Evolutionary conservation across 2,888 invertebrate genomes (phyloP).

Genomic region (Dorcus parallelipipedus): DNA sequence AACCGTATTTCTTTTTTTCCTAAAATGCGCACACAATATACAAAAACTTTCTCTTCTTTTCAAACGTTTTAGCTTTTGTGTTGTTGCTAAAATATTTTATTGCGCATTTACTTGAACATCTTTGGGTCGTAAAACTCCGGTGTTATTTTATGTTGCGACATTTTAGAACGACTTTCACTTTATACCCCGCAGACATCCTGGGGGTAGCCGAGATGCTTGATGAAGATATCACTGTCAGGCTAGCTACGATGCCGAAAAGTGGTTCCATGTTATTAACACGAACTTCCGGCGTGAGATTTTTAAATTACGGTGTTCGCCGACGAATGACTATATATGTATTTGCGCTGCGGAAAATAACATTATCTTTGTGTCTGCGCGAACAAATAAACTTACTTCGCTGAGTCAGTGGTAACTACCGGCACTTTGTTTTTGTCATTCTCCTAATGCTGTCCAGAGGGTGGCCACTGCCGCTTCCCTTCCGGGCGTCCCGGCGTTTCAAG

Average conservation of each 20-base stretch:
- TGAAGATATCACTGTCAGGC: slow-evolving; percentile 22
- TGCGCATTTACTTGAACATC: slow-evolving; percentile 3
- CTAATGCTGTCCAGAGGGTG: slow-evolving; percentile 19
- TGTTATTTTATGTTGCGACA: slow-evolving; percentile 2
- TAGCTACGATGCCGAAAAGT: slow-evolving; percentile 1
- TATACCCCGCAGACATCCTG: slow-evolving; percentile 2
- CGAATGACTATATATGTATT: too few relatives aligned
- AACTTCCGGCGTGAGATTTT: not conserved
- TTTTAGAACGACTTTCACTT: slow-evolving; percentile 5
- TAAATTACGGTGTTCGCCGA: too few relatives aligned
- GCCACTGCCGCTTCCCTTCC: slow-evolving; percentile 17
- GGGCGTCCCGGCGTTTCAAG: slow-evolving; percentile 19
- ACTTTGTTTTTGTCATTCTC: slow-evolving; percentile 16
- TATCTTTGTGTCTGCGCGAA: not conserved
- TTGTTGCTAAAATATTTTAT: slow-evolving; percentile 8
- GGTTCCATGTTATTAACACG: not conserved
- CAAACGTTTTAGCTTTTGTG: slow-evolving; percentile 6
- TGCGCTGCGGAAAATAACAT: not conserved
- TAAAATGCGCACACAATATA: too few relatives aligned
- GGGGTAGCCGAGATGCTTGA: slow-evolving; percentile 8
- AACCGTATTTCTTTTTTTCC: too few relatives aligned
- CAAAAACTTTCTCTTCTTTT: slow-evolving; percentile 13
- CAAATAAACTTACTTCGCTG: slow-evolving; percentile 10
- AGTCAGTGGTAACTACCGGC: slow-evolving; percentile 15
- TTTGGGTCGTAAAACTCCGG: not conserved